phyloP scores from a whole-genome alignment of 2,888 invertebrate genomes.

The Colletes collaris region DNA sequence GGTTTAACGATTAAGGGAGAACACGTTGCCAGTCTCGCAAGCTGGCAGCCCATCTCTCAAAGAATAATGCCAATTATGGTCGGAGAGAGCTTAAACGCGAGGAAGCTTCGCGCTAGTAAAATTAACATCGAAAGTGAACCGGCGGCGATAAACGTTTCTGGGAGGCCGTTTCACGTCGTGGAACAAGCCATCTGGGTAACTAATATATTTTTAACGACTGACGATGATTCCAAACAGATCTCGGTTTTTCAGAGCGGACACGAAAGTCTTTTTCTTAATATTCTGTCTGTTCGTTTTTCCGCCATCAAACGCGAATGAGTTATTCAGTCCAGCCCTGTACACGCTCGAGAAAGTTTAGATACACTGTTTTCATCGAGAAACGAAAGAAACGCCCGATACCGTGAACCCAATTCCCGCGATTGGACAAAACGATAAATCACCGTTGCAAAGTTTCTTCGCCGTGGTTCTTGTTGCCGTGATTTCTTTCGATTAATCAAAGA shows the following conservation, averaged over 20 bases:
- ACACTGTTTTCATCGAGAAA: slow-evolving; percentile 2
- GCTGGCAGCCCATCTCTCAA: neutral
- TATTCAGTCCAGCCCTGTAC: neutral
- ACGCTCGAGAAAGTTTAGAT: neutral
- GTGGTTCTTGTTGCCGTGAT: slow-evolving; percentile 32
- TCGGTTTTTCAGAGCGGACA: no score
- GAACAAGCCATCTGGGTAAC: no score
- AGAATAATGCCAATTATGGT: neutral
- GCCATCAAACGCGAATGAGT: no score
- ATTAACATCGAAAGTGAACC: slow-evolving; percentile 11
- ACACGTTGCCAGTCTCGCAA: neutral
- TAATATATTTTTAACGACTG: no score
- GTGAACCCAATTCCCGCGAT: slow-evolving; percentile 33
- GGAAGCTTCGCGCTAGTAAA: neutral
- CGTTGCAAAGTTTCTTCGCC: slow-evolving; percentile 41
- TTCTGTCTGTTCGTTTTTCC: no score
- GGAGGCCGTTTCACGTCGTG: no score
- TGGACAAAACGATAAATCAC: slow-evolving; percentile 60
- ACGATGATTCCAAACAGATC: no score
- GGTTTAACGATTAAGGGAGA: no score
- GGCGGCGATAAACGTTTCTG: neutral
- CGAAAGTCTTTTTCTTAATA: no score
- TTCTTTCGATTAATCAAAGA: slow-evolving; percentile 67
- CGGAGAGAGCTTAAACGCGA: neutral
- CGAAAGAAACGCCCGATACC: slow-evolving; percentile 54